Base-by-base conservation (phyloP, 2,797 vertebrate species). In the Salarias fasciatus region DNA sequence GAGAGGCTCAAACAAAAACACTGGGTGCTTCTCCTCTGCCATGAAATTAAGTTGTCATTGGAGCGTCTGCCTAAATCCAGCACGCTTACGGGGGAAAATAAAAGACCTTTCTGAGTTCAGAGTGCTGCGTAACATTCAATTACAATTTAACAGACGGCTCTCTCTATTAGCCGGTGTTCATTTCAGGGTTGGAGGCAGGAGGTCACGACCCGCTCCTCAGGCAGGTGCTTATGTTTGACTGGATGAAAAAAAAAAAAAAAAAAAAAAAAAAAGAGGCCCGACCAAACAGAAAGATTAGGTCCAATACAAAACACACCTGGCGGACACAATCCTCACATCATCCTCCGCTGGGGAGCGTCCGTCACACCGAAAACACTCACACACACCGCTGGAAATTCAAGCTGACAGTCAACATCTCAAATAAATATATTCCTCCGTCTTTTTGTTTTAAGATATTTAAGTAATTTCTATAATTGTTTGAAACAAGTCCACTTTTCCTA, bases 391-490 rank as follows among this genome's bases (percentile, higher is more conserved):
- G 93, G 94, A 96, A 97, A 97, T 95, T 84, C 82, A 92, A 93
- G 87, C 88, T 94, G 93, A 93, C 93, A 91, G 92, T 92, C 93
- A 91, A 92, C 94, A 92, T 83, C 64, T 91, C 91, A 91, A 89
- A 91, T 88, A 91, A 91, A 92, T 92, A 91, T 86, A 90, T 90
- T 90, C 82, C 83, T 80, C 81, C 58, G 38, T 86, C 84, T 91
- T 94, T 95, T 89, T 92, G 87, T 93, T 93, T 92, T 89, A 91
- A 89, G 94, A 95, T 94, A 93, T 94, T 94, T 89, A 92, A 91
- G 91, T 95, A 92, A 96, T 97, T 95, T 95, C 90, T 93, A 90
- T 95, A 96, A 97, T 97, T 96, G 89, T 92, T 96, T 90, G 90
- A 94, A 94, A 91, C 87, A 94, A 92, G 89, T 90, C 91, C 92